phyloP scores from a whole-genome alignment of 2,797 vertebrate genomes.

The Mionectes olivaceus region DNA sequence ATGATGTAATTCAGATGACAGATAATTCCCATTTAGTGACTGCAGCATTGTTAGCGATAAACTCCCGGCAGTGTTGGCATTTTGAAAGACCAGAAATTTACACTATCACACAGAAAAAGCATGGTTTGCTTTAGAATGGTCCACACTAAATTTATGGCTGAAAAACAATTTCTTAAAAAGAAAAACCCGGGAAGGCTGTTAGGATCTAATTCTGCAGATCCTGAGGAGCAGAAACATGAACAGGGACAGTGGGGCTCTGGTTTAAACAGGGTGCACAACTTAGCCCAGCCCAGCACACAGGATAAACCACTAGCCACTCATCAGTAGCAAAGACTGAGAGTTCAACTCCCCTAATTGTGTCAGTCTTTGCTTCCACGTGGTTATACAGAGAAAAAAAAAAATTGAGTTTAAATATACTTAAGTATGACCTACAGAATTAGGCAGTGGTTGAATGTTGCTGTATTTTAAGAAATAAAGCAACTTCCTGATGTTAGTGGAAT shows the following conservation, averaged over 20 bases:
- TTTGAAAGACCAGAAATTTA: background rate
- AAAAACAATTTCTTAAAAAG: background rate
- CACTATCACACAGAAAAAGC: background rate
- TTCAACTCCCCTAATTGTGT: background rate
- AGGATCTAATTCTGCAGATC: background rate
- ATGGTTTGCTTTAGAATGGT: background rate
- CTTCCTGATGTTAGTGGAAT: background rate
- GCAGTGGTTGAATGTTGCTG: background rate
- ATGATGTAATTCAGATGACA: constrained; percentile 54
- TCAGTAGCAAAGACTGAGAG: background rate
- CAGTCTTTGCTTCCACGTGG: background rate
- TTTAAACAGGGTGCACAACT: background rate
- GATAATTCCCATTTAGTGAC: constrained; percentile 52
- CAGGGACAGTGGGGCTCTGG: fast-evolving
- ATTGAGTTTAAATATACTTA: background rate
- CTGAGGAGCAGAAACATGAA: background rate
- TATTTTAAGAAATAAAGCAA: background rate
- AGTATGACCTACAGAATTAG: background rate
- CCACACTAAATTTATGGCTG: background rate
- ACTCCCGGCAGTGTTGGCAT: background rate
- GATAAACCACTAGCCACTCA: background rate
- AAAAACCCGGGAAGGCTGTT: background rate
- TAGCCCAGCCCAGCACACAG: background rate
- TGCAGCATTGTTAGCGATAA: background rate
- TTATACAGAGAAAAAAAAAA: background rate